Percentiles rank a stretch among this genome's conserved stretches.
phyloP scores from a whole-genome alignment of 2,797 vertebrate species.

The Sandelia bainsii region DNA sequence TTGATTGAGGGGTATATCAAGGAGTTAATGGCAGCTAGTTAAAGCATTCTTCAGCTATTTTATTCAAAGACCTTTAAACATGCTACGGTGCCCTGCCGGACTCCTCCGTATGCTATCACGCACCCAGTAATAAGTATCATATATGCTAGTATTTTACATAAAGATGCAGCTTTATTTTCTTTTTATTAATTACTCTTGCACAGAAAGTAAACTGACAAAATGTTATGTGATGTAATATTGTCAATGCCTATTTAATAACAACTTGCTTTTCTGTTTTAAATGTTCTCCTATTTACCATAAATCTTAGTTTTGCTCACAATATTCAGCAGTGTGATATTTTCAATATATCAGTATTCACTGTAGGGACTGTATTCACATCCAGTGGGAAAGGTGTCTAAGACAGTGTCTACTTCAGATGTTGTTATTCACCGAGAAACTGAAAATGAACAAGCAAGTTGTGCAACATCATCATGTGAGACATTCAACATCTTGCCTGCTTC shows the following conservation, averaged over 20 bases:
- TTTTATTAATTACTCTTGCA: not conserved
- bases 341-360: not conserved
- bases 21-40: slow-evolving; percentile 14
- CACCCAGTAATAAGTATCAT: not conserved
- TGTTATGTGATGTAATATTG: too few relatives aligned
- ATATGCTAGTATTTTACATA: not conserved
- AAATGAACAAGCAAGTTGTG: slow-evolving; percentile 7
- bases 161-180: not conserved
- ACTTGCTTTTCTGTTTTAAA: not conserved
- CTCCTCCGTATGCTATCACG: not conserved
- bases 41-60: slow-evolving; percentile 6
- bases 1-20: slow-evolving; percentile 21
- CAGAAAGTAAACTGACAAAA: too few relatives aligned
- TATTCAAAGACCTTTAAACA: slow-evolving; percentile 14
- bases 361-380: not conserved
- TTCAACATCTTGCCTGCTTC: not conserved
- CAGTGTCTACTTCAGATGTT: slow-evolving; percentile 18
- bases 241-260: not conserved
- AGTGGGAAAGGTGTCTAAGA: not conserved
- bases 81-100: not conserved
- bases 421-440: slow-evolving; percentile 11
- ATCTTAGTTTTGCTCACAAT: not conserved
- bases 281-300: not conserved
- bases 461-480: slow-evolving; percentile 15
- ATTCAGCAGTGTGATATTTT: slow-evolving; percentile 2